Evolutionary conservation across 1,140 invertebrate genomes (phyloP).

Genomic region (Araneus ventricosus): DNA sequence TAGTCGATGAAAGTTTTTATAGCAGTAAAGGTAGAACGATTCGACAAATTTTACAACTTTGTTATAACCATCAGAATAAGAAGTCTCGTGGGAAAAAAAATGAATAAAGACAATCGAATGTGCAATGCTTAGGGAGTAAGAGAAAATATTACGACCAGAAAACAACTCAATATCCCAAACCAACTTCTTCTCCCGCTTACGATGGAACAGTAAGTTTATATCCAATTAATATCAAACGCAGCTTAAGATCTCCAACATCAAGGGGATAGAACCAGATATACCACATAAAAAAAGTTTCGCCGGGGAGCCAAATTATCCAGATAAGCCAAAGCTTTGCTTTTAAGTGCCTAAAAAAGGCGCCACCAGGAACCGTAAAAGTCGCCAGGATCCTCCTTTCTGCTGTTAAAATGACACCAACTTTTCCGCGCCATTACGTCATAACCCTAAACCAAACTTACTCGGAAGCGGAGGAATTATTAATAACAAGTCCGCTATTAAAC

Average conservation of each 20-base stretch:
- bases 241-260: background rate
- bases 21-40: no score
- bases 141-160: no score
- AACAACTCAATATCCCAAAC: background rate
- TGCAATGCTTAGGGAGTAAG: no score
- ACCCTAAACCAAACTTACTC: background rate
- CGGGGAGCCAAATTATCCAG: background rate
- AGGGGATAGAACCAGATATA: background rate
- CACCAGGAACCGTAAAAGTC: slow-evolving; percentile 18
- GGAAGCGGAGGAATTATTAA: slow-evolving; percentile 55
- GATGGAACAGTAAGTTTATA: background rate
- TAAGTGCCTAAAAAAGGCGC: slow-evolving; percentile 30
- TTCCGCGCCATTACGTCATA: slow-evolving; percentile 54
- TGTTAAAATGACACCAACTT: slow-evolving; percentile 45
- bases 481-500: slow-evolving; percentile 65
- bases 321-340: background rate
- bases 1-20: no score
- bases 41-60: no score
- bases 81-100: no score
- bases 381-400: background rate
- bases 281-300: background rate
- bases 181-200: background rate
- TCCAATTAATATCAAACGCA: background rate
- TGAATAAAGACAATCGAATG: no score
- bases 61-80: no score